Conservation (phyloP, 2,888 invertebrate species). For the Amblyjoppa proteus region DNA sequence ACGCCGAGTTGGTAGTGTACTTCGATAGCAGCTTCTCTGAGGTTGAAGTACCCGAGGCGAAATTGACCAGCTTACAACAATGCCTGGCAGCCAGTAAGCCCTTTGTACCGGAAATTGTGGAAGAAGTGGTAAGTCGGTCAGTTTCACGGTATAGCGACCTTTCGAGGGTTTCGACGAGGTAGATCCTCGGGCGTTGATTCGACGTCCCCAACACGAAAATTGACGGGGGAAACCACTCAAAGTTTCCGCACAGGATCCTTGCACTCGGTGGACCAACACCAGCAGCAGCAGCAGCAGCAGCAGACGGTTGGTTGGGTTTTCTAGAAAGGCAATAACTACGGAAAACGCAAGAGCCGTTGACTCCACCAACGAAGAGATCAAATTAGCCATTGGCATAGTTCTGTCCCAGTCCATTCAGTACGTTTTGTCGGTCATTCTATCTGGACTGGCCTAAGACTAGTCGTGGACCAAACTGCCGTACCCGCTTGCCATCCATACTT, state of each 20-base stretch:
- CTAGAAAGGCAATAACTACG: conserved; percentile 5
- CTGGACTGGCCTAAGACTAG: not conserved
- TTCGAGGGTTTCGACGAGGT: not conserved
- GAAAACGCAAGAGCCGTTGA: not conserved
- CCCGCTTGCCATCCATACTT: not conserved
- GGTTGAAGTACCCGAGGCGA: not conserved
- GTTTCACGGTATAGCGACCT: conserved; percentile 17
- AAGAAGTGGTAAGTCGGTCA: conserved; percentile 21
- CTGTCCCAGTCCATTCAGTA: not conserved
- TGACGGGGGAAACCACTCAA: conserved; percentile 6
- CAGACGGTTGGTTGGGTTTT: conserved; percentile 12
- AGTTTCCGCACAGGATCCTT: conserved; percentile 13
- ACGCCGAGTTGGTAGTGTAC: not conserved
- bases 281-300: not conserved
- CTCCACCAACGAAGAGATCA: not conserved
- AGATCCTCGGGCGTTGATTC: not conserved
- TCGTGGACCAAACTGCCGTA: not conserved
- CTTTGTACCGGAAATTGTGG: conserved; percentile 5
- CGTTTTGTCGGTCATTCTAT: not conserved
- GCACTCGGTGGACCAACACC: not conserved
- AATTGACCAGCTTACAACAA: conserved; percentile 1
- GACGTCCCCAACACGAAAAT: not conserved
- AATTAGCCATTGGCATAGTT: conserved; percentile 4
- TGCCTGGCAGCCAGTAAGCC: not conserved
- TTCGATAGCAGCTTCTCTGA: not conserved